A percentile compares a stretch with the other conserved stretches of the same genome.
Evolutionary conservation across 2,888 invertebrate species (phyloP).

Genomic region (Scaptomyza tumidula): DNA sequence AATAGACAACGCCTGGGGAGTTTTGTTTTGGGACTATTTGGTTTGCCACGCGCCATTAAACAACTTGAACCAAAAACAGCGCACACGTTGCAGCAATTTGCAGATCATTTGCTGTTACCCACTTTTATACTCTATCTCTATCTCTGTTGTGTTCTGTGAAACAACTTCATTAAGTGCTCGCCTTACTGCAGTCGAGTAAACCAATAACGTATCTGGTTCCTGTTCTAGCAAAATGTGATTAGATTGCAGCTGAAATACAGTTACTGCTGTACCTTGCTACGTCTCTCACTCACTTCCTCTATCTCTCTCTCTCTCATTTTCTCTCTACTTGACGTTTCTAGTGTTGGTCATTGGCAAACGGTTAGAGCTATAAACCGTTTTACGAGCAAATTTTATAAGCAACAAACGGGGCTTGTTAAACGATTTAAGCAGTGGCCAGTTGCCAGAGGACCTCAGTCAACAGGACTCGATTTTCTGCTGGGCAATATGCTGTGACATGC

Average conservation of each 20-base stretch:
- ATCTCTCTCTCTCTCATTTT: neutral
- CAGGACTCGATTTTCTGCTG: constrained; percentile 4
- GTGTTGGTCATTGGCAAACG: constrained; percentile 7
- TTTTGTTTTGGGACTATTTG: constrained; percentile 9
- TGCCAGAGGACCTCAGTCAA: constrained; percentile 11
- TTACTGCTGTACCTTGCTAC: constrained; percentile 32
- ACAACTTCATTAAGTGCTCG: constrained; percentile 69
- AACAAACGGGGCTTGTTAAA: constrained; percentile 76
- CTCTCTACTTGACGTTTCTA: neutral
- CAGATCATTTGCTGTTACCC: constrained; percentile 36
- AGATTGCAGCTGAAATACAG: constrained; percentile 64
- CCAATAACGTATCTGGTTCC: constrained; percentile 66
- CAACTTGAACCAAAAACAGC: constrained; percentile 9
- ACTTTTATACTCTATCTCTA: neutral
- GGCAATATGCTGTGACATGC: constrained; percentile 74
- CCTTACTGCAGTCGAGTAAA: constrained; percentile 63
- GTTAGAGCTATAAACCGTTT: constrained; percentile 65
- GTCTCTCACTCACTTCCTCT: neutral
- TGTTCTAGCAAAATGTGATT: constrained; percentile 69
- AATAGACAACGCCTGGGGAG: constrained; percentile 20
- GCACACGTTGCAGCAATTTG: constrained; percentile 54
- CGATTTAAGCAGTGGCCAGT: constrained; percentile 55
- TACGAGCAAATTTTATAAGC: constrained; percentile 74
- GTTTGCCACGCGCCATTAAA: constrained; percentile 25
- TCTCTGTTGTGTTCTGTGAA: neutral